Evolutionary conservation across 2,888 invertebrate species (phyloP), one percentile per base, ranked within the genome.

Genomic region (Epirrhoe alternata): DNA sequence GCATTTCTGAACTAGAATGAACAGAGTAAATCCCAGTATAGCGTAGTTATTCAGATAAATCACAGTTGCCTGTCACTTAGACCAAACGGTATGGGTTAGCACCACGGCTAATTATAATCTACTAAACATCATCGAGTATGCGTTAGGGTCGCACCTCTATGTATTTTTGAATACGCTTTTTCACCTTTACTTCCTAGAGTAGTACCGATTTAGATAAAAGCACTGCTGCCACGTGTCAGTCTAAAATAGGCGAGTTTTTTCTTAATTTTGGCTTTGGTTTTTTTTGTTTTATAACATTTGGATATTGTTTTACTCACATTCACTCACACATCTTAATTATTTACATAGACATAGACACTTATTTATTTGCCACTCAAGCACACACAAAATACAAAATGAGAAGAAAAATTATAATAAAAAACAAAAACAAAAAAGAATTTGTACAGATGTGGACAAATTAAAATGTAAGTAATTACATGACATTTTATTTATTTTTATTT

Each of bases 51-150:
- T 53, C 16, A 30, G 10, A 24, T 14, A 33, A 53, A 66, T 74
- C 50, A 49, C 55, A 42, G 50, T 47, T 47, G 61, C 66, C 70
- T 72, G 53, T 83, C 51, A 77, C 79, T 80, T 84, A 75, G 47
- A 69, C 82, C 83, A 70, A 61, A 53, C 68, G 72, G 75, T 64
- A 51, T 77, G 81, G 82, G 85, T 85, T 84, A 83, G 86, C 84
- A 86, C 86, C 87, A 82, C 81, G 80, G 89, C 92, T 92, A 93
- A 92, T 93, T 93, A 93, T 93, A 93, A 90, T 91, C 91, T 86
- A 87, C 92, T 90, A 89, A 91, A 90, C 89, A 90, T 90, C 90
- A 91, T 89, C 88, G 89, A 87, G 87, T 86, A 86, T 83, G 87
- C 80, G 87, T 86, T 91, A 88, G 92, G 92, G 90, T 89, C 86